These are phyloP conservation scores for Lamproptera curius DNA, from an alignment of 2,888 invertebrate species.

Conservation along the genomic window DNA sequence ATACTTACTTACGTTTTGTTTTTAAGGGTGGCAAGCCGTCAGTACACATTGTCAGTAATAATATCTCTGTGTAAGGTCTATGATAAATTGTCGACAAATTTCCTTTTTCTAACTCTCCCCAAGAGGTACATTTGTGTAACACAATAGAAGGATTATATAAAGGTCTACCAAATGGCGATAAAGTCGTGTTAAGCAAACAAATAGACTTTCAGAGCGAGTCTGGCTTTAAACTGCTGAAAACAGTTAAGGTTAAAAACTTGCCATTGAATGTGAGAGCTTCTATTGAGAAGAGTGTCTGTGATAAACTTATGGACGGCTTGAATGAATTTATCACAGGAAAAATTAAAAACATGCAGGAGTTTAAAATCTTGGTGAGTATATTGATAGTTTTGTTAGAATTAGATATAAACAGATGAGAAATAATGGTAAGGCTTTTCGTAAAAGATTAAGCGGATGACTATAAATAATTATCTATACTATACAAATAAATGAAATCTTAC, in stretches of 20 bases:
- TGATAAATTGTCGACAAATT: slow-evolving; percentile 38
- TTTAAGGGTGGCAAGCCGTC: slow-evolving; percentile 40
- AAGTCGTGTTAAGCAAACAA: slow-evolving; percentile 39
- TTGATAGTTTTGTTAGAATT: background rate
- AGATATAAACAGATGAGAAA: too few species aligned
- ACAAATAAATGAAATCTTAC: too few species aligned
- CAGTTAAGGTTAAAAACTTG: slow-evolving; percentile 42
- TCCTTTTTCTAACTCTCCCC: slow-evolving; percentile 46
- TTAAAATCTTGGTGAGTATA: slow-evolving; percentile 10
- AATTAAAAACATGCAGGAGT: background rate
- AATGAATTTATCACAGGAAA: slow-evolving; percentile 7
- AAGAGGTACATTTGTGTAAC: slow-evolving; percentile 41
- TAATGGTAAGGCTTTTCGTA: too few species aligned
- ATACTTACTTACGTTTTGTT: too few species aligned
- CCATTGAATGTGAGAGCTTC: slow-evolving; percentile 31
- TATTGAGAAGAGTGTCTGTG: slow-evolving; percentile 15
- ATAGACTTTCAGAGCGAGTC: slow-evolving; percentile 37
- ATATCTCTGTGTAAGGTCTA: slow-evolving; percentile 46
- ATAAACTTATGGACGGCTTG: slow-evolving; percentile 33
- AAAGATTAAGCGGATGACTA: too few species aligned
- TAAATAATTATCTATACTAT: too few species aligned
- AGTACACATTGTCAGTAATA: slow-evolving; percentile 40
- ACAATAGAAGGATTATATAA: slow-evolving; percentile 45
- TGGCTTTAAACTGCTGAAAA: slow-evolving; percentile 40
- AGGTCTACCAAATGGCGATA: slow-evolving; percentile 41